Percentiles rank a stretch among this genome's conserved stretches.
phyloP scores from a whole-genome alignment of 2,888 invertebrate species.

The Diadegma fenestrale region DNA sequence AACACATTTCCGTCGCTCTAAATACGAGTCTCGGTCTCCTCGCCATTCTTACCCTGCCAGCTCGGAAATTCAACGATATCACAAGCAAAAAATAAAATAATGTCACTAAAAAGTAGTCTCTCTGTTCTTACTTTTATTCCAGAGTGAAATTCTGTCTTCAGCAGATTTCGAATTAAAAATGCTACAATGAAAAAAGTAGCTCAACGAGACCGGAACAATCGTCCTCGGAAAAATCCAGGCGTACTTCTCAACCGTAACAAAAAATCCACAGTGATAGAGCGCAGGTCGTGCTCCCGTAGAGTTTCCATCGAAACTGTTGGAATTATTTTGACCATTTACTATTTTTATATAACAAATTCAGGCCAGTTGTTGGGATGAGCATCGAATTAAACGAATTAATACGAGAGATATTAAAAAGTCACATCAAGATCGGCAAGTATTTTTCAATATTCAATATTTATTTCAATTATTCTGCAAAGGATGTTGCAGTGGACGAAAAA shows the following conservation, averaged over 20 bases:
- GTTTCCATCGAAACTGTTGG: background rate
- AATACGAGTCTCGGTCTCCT: conserved; percentile 10
- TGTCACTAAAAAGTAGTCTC: conserved; percentile 1
- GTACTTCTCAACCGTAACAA: background rate
- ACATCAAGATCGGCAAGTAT: background rate
- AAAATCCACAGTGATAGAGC: background rate
- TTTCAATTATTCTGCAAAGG: no score
- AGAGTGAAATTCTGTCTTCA: conserved; percentile 15
- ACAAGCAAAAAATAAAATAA: background rate
- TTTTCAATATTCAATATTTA: no score
- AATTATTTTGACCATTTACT: background rate
- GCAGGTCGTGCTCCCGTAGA: background rate
- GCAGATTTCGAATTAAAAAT: conserved; percentile 24
- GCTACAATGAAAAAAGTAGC: conserved; percentile 9
- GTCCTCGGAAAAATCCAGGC: background rate
- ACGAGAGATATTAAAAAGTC: background rate
- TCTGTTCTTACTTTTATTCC: conserved; percentile 2
- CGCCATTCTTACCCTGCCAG: conserved; percentile 15
- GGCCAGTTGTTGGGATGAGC: background rate
- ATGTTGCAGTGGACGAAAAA: background rate
- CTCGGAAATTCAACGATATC: conserved; percentile 24
- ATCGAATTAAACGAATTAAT: background rate
- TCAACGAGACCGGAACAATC: conserved; percentile 7
- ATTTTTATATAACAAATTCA: background rate
- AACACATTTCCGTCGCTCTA: conserved; percentile 38